Evolutionary conservation across 2,113 vertebrate genomes (phyloP).

Genomic region (Syrrhaptes paradoxus): DNA sequence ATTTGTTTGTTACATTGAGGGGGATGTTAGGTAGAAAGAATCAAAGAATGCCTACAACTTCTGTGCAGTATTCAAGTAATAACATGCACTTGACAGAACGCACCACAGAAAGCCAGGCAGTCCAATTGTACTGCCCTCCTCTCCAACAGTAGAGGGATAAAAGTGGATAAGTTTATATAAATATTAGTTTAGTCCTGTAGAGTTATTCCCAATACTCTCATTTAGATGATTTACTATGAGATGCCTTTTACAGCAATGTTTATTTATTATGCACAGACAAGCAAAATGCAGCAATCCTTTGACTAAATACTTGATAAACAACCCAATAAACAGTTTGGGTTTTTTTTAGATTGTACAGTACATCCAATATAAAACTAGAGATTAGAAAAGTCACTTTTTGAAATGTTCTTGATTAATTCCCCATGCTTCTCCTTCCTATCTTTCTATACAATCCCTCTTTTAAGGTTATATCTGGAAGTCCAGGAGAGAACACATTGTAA

Average conservation of each 20-base stretch:
- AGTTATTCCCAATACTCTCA: background rate
- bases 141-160: background rate
- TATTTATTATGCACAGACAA: background rate
- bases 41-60: background rate
- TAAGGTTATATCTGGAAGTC: background rate
- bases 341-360: background rate
- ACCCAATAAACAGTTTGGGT: background rate
- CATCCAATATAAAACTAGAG: background rate
- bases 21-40: background rate
- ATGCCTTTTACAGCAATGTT: background rate
- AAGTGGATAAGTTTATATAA: background rate
- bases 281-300: background rate
- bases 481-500: background rate
- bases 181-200: background rate
- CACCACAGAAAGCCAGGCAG: background rate
- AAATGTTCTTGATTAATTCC: background rate
- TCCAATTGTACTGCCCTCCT: background rate
- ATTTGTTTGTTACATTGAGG: fast-evolving
- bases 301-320: background rate
- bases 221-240: background rate
- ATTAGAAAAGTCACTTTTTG: background rate
- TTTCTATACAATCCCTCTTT: background rate
- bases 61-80: background rate
- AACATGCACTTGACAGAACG: background rate
- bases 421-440: background rate